These are phyloP conservation scores for Pagetopsis macropterus DNA, from an alignment of 2,797 vertebrate genomes.

Conservation along the genomic window DNA sequence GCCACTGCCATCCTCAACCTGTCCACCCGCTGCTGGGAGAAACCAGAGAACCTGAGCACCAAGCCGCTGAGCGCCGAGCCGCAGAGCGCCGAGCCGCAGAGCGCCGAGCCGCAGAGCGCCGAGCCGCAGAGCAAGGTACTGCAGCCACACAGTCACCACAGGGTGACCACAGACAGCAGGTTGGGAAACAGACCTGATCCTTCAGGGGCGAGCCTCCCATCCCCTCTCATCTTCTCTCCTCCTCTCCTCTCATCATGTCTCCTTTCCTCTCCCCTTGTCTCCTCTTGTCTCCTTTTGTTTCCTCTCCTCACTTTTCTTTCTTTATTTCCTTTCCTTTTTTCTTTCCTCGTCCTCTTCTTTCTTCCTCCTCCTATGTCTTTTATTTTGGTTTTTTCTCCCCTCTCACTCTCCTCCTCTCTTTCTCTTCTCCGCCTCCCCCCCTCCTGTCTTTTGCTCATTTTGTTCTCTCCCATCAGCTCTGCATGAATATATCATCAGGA, in stretches of 20 bases:
- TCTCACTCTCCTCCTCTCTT: neutral
- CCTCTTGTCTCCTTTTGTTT: too few species aligned
- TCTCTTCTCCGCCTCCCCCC: neutral
- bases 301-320: too few species aligned
- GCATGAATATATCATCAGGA: constrained; percentile 75
- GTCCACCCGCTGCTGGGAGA: constrained; percentile 98
- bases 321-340: too few species aligned
- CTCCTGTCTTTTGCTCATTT: constrained; percentile 14
- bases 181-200: neutral
- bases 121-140: constrained; percentile 85
- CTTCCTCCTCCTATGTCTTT: neutral
- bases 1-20: constrained; percentile 98
- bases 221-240: neutral
- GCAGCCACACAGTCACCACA: too few species aligned
- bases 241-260: neutral
- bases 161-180: neutral
- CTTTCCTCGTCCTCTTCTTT: too few species aligned
- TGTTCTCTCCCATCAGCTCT: constrained; percentile 50
- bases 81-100: constrained; percentile 90
- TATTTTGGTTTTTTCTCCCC: neutral
- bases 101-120: constrained; percentile 92
- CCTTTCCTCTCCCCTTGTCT: neutral
- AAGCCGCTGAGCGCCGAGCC: constrained; percentile 92
- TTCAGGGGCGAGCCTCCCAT: neutral
- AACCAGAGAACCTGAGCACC: constrained; percentile 96